Evolutionary conservation across 2,888 invertebrate species (phyloP), one percentile per base, ranked within the genome.

Genomic region (Tiliacea aurago): DNA sequence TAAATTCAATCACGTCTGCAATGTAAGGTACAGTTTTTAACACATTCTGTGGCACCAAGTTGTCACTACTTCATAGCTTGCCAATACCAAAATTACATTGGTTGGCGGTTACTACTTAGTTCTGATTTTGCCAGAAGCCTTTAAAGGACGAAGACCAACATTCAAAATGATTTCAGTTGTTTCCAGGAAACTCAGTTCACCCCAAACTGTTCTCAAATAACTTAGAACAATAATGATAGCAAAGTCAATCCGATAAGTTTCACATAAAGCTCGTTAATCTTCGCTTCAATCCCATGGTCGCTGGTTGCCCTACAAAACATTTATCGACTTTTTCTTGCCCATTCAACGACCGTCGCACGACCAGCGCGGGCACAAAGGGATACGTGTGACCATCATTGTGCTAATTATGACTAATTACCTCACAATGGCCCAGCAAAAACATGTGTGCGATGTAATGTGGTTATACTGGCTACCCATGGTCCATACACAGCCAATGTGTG

Each of bases 331-430:
- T 83, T 80, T 87, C 49, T 67, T 49, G n/a, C 2, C 81, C 65
- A 87, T 86, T 86, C 84, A 84, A 56, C 51, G 67, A 70, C 76
- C 33, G 49, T 58, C 64, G 64, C 67, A 84, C 82, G 76, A 75
- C 73, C 67, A 62, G 72, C 78, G 70, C 76, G 11, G n/a, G 59
- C 78, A 85, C 77, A 85, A 80, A 77, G 55, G 68, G 75, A 65
- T 66, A 76, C 73, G 68, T 86, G 77, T 73, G 81, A 64, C 78
- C 83, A 80, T 83, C 83, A 84, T 86, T 86, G 76, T 80, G 47
- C 65, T 69, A 73, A 86, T 74, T 76, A 68, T 37, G 6, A 61
- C 23, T 71, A 66, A 84, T 76, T 73, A 73, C 64, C 51, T 67
- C 62, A 85, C 84, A 85, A 86, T 80, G 43, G 59, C 1, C 18